phyloP scores from a whole-genome alignment of 2,113 vertebrate species.

The Eulemur macaco region DNA sequence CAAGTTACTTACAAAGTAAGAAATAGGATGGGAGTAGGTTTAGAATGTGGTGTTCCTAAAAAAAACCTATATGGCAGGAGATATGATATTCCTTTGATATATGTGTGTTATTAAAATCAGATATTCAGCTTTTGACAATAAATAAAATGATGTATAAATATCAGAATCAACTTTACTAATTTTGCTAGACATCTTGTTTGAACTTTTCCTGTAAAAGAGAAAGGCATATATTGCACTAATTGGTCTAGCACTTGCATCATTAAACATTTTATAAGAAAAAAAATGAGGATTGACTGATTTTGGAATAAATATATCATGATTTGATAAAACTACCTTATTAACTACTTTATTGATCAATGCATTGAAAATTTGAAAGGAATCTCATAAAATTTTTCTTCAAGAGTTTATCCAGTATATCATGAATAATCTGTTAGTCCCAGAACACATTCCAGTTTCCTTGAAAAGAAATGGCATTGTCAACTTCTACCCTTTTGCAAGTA shows the following conservation, averaged over 20 bases:
- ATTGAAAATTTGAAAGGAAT: background rate
- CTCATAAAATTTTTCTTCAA: background rate
- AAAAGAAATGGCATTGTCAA: background rate
- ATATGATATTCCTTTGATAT: background rate
- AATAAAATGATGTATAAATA: background rate
- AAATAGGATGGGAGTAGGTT: background rate
- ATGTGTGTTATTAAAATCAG: background rate
- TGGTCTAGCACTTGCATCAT: background rate
- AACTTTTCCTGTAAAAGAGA: background rate
- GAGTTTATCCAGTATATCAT: background rate
- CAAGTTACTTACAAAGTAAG: background rate
- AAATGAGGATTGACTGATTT: background rate
- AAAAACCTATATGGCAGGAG: background rate
- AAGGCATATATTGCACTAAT: background rate
- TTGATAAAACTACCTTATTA: background rate
- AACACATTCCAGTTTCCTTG: background rate
- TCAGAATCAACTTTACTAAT: background rate
- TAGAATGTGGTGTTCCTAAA: too few species aligned
- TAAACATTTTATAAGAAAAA: conserved; percentile 10
- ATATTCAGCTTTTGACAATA: background rate
- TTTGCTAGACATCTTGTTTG: background rate
- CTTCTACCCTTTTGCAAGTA: background rate
- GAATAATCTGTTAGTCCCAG: background rate
- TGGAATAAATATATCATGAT: background rate
- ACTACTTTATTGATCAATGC: background rate